Conservation (phyloP, 2,797 vertebrate species). For the Oophaga sylvatica region DNA sequence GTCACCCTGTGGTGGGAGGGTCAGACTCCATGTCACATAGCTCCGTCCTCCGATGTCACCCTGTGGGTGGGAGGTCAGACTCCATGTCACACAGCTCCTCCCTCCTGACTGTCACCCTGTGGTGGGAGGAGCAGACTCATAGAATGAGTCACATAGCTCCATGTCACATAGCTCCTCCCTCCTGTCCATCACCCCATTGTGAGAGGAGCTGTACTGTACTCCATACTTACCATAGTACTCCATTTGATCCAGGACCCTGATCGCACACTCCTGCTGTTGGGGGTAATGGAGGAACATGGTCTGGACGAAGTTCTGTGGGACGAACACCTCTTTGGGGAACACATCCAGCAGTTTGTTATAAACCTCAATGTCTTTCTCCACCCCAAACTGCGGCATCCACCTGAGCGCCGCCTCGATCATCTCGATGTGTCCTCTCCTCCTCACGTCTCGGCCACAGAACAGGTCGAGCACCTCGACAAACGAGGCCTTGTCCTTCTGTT, state of each 20-base stretch:
- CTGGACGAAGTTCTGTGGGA: constrained; percentile 83
- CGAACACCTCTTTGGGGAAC: constrained; percentile 88
- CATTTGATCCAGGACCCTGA: constrained; percentile 88
- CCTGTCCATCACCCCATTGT: neutral
- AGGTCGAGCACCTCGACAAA: constrained; percentile 77
- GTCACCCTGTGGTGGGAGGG: neutral
- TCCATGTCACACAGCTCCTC: constrained; percentile 5
- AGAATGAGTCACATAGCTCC: no score
- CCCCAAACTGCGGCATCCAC: constrained; percentile 85
- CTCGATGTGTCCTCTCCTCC: constrained; percentile 85
- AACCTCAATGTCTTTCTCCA: constrained; percentile 79
- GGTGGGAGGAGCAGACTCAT: no score
- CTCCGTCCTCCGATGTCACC: neutral
- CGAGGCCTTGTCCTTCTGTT: constrained; percentile 73
- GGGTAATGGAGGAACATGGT: constrained; percentile 88
- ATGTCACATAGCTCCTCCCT: constrained; percentile 12
- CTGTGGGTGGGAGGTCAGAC: neutral
- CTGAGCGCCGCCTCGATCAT: constrained; percentile 86
- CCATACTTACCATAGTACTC: constrained; percentile 78
- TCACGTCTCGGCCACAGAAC: constrained; percentile 75
- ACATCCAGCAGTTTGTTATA: constrained; percentile 88
- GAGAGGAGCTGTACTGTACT: neutral
- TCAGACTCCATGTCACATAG: constrained; percentile 3
- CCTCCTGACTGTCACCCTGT: constrained; percentile 10
- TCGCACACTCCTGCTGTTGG: constrained; percentile 86